A percentile compares a stretch with the other conserved stretches of the same genome.
These are phyloP conservation scores for Clarias batrachus DNA, from an alignment of 2,113 vertebrate genomes.

Conservation along the genomic window DNA sequence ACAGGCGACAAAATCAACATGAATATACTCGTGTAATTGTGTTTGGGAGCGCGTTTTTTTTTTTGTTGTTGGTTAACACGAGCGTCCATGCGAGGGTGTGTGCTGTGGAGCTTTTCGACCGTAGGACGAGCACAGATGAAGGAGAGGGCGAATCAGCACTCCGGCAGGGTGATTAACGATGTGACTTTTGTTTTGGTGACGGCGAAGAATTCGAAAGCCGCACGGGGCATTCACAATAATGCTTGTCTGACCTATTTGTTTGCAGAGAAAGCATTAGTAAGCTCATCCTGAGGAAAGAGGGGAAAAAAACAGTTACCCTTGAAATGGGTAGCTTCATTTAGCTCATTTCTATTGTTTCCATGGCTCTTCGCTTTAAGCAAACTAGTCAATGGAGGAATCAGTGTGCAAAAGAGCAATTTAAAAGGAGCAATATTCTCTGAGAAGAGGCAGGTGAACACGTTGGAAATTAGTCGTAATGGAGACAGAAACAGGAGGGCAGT, in stretches of 20 bases:
- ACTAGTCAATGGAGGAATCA: conserved; percentile 49
- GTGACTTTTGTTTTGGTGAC: conserved; percentile 77
- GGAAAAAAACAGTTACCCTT: conserved; percentile 67
- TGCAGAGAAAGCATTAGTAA: conserved; percentile 73
- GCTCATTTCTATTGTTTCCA: conserved; percentile 59
- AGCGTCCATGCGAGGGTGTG: conserved; percentile 30
- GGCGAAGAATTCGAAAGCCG: conserved; percentile 69
- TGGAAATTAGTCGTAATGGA: conserved; percentile 27
- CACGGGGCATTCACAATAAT: conserved; percentile 70
- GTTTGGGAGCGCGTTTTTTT: not conserved
- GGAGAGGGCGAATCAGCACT: conserved; percentile 73
- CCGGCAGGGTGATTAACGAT: conserved; percentile 72
- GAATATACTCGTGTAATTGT: not conserved
- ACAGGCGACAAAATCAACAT: not conserved
- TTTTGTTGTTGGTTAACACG: not conserved
- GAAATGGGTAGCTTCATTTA: conserved; percentile 61
- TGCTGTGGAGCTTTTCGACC: conserved; percentile 55
- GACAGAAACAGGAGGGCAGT: conserved; percentile 17
- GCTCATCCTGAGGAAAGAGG: conserved; percentile 65
- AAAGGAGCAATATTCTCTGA: conserved; percentile 11
- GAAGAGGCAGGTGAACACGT: conserved; percentile 33
- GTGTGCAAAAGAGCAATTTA: conserved; percentile 38
- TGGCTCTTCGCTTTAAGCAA: conserved; percentile 51
- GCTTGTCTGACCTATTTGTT: conserved; percentile 73
- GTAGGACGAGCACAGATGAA: conserved; percentile 65